Conservation (phyloP, 1,140 invertebrate genomes). For the Aplysia californica region DNA sequence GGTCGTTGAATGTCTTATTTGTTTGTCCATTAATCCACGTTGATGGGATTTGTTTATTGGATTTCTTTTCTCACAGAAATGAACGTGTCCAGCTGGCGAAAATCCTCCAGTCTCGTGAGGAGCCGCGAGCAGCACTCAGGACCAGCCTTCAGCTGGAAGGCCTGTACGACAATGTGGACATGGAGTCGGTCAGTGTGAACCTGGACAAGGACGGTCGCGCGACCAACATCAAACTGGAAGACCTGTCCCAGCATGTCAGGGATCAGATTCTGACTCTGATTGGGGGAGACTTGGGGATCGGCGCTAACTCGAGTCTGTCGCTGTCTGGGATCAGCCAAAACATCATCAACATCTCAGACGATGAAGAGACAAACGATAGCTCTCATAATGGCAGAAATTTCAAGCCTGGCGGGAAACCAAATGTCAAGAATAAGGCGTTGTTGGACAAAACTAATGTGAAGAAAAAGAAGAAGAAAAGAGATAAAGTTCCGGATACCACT, state of each 20-base stretch:
- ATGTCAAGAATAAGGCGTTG: too few species aligned
- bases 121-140: background rate
- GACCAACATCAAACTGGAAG: conserved; percentile 20
- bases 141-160: conserved; percentile 16
- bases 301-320: too few species aligned
- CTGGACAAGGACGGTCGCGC: background rate
- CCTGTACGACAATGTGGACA: background rate
- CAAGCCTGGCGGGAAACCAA: too few species aligned
- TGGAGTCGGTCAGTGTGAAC: background rate
- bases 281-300: too few species aligned
- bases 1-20: too few species aligned
- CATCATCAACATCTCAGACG: too few species aligned
- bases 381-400: too few species aligned
- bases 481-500: background rate
- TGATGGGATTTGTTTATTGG: too few species aligned
- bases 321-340: too few species aligned
- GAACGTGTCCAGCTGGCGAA: conserved; percentile 14
- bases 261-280: background rate
- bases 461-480: background rate
- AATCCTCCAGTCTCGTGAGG: conserved; percentile 8
- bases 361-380: too few species aligned
- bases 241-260: conserved; percentile 9
- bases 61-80: conserved; percentile 10
- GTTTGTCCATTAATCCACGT: too few species aligned
- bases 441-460: too few species aligned